Evolutionary conservation across 2,888 invertebrate species (phyloP), one percentile per base, ranked within the genome.

Genomic region (Plebejus anna): DNA sequence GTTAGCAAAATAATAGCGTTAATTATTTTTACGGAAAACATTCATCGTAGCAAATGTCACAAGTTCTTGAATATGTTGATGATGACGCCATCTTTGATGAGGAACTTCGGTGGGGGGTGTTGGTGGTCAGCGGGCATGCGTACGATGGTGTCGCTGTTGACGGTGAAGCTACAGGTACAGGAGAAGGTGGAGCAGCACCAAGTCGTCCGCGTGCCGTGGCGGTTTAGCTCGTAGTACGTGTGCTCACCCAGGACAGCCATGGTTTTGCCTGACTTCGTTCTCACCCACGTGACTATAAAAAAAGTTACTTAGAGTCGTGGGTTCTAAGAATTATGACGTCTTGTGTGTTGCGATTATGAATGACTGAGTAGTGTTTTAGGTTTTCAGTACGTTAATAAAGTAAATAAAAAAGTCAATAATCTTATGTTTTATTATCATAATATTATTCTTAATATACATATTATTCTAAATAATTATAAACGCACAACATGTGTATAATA

Each of bases 161-260:
- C 28, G 16, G 80, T 77, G 22, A 83, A 78, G 28, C 81, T 72
- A 1, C 84, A 82, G 36, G 81, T 82, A 78, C 87, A 87, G 11
- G 77, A 77, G 6, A 84, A 83, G 75, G 75, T 66, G 16, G 75
- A 47, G 36, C 75, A 75, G 66, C 61, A 66, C 75, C 75, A 75
- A 1, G 66, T 66, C 13, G 32, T 13, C 66, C 4, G 32, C 7
- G 16, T 42, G 6, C 61, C 75, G 16, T 42, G 61, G 7, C 61
- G 61, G 66, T 47, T 75, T 47, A 75, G 16, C 75, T 75, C 66
- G 42, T 75, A 75, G 61, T 70, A 75, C 9, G 75, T 75, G n/a
- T 75, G 32, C 5, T 32, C 11, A 22, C 32, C 32, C 66, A 66
- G 66, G 32, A 66, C 66, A 4, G 66, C 66, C 16, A 66, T 66